phyloP scores from a whole-genome alignment of 2,113 vertebrate genomes.

The Limanda limanda region DNA sequence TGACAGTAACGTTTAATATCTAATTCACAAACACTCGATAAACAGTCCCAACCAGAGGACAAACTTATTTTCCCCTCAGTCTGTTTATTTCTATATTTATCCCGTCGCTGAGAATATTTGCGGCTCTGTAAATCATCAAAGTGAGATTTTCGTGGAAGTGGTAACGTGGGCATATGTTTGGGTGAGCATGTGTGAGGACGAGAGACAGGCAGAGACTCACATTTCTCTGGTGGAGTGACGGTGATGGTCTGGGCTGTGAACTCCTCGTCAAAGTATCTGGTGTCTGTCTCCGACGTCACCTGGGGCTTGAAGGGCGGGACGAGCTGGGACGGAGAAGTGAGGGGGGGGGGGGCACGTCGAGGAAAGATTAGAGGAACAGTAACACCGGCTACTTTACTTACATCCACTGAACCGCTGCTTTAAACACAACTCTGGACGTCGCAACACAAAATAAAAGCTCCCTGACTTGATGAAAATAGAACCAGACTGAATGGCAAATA shows the following conservation, averaged over 20 bases:
- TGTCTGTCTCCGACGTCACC: conserved; percentile 88
- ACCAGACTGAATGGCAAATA: background rate
- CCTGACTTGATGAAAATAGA: background rate
- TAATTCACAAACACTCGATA: background rate
- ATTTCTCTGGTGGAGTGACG: conserved; percentile 88
- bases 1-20: background rate
- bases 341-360: background rate
- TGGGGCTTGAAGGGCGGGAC: conserved; percentile 87
- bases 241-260: conserved; percentile 89
- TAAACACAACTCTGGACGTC: background rate
- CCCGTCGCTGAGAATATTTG: background rate
- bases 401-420: background rate
- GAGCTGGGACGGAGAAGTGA: conserved; percentile 70
- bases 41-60: background rate
- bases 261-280: conserved; percentile 88
- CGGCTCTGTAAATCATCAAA: background rate
- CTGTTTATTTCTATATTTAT: background rate
- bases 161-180: conserved; percentile 19
- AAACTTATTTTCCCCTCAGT: background rate
- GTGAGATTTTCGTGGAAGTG: background rate
- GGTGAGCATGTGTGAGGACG: background rate
- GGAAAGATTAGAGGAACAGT: background rate
- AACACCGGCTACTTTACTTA: too few species aligned
- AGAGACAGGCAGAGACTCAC: conserved; percentile 66
- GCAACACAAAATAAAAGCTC: background rate